Conservation (phyloP, 2,797 vertebrate species). For the Aythya fuligula region DNA sequence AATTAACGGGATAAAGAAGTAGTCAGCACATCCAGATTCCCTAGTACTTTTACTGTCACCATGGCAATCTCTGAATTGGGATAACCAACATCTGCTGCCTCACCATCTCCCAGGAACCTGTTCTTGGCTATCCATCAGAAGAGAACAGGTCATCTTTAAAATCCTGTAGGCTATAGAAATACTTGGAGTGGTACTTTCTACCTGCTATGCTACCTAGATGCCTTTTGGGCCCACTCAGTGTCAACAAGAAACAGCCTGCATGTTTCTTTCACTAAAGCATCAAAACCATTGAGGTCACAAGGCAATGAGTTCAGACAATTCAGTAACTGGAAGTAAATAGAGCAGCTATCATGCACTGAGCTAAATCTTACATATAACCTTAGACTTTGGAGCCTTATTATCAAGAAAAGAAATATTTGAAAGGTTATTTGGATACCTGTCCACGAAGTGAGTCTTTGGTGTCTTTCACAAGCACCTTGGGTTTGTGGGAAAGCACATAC, state of each 20-base stretch:
- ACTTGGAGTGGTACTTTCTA: background rate
- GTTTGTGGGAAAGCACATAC: background rate
- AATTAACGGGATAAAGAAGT: background rate
- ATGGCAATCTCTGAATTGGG: background rate
- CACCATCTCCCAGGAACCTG: background rate
- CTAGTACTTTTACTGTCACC: background rate
- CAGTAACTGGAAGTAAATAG: background rate
- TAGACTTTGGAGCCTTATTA: background rate
- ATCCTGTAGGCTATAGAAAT: background rate
- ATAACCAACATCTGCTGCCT: background rate
- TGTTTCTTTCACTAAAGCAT: background rate
- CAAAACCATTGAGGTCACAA: background rate
- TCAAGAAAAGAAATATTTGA: background rate
- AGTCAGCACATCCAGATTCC: background rate
- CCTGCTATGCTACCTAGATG: background rate
- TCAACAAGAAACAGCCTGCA: background rate
- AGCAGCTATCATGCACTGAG: background rate
- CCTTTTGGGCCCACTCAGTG: background rate
- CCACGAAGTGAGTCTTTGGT: background rate
- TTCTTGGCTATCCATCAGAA: background rate
- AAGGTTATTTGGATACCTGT: background rate
- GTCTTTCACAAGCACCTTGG: background rate
- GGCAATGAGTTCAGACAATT: background rate
- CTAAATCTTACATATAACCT: background rate
- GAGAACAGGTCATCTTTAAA: background rate